Conservation (phyloP, 1,140 invertebrate species). For the Apolygus lucorum region DNA sequence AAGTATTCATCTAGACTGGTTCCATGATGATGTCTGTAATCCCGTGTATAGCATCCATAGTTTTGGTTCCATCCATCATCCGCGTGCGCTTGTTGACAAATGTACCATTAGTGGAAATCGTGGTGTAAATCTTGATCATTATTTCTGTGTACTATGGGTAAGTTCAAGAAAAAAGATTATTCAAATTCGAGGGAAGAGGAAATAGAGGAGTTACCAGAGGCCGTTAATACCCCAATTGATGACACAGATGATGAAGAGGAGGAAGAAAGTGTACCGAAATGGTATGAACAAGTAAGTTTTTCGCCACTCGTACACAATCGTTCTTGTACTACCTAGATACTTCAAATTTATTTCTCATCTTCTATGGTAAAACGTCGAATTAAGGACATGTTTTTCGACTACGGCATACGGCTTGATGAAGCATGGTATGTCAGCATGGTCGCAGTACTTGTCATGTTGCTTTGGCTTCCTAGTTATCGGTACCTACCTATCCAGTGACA, state of each 20-base stretch:
- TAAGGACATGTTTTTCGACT: not conserved
- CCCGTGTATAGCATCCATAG: too few relatives aligned
- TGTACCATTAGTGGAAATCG: too few relatives aligned
- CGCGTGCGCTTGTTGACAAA: too few relatives aligned
- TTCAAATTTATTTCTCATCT: not conserved
- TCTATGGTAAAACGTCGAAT: not conserved
- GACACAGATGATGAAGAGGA: not conserved
- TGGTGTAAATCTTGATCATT: too few relatives aligned
- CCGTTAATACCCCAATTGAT: not conserved
- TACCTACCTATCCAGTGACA: not conserved
- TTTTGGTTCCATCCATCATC: too few relatives aligned
- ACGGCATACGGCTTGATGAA: not conserved
- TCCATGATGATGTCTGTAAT: too few relatives aligned
- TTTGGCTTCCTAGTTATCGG: not conserved
- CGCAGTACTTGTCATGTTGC: not conserved
- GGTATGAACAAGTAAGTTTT: constrained; percentile 14
- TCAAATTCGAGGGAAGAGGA: not conserved
- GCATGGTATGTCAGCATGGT: not conserved
- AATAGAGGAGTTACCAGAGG: not conserved
- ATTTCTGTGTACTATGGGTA: too few relatives aligned
- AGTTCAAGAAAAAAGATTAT: not conserved
- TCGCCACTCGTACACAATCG: not conserved
- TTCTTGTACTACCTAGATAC: not conserved
- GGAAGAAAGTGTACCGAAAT: constrained; percentile 5
- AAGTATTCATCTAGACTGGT: too few relatives aligned